phyloP scores from a whole-genome alignment of 2,797 vertebrate species.

The Iguana delicatissima region DNA sequence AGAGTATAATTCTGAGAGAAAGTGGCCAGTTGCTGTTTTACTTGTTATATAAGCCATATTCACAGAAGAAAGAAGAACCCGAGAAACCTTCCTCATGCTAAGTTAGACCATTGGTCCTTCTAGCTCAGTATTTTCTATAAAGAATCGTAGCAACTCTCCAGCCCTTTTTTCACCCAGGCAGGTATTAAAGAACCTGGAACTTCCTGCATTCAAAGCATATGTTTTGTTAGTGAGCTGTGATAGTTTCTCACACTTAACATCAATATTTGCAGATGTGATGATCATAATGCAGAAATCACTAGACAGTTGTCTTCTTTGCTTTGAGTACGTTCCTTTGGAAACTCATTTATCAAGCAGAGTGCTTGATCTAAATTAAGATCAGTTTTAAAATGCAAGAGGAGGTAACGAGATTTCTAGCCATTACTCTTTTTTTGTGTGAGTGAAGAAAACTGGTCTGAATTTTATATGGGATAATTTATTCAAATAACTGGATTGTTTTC shows the following conservation, averaged over 20 bases:
- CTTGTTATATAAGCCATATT: no score
- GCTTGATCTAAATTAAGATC: constrained; percentile 50
- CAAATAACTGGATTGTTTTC: constrained; percentile 32
- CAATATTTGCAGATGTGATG: not conserved
- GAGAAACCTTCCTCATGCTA: no score
- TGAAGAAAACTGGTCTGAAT: not conserved
- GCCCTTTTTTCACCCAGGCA: not conserved
- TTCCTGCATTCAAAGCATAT: not conserved
- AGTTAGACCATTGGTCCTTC: no score
- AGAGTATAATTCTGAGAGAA: no score
- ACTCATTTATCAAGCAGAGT: no score
- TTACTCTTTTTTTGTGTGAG: not conserved
- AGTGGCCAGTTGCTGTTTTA: no score
- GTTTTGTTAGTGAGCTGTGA: not conserved
- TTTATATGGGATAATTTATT: constrained; percentile 27
- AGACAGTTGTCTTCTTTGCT: not conserved
- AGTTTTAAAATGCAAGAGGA: constrained; percentile 24
- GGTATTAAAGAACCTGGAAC: not conserved
- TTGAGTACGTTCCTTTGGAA: no score
- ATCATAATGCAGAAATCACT: not conserved
- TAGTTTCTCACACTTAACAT: not conserved
- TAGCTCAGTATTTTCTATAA: no score
- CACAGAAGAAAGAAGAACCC: no score
- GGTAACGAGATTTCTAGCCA: constrained; percentile 25
- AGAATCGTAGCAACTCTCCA: not conserved